A percentile compares a stretch with the other conserved stretches of the same genome.
Conservation (phyloP, 2,888 invertebrate genomes). For the Spodoptera exigua region DNA sequence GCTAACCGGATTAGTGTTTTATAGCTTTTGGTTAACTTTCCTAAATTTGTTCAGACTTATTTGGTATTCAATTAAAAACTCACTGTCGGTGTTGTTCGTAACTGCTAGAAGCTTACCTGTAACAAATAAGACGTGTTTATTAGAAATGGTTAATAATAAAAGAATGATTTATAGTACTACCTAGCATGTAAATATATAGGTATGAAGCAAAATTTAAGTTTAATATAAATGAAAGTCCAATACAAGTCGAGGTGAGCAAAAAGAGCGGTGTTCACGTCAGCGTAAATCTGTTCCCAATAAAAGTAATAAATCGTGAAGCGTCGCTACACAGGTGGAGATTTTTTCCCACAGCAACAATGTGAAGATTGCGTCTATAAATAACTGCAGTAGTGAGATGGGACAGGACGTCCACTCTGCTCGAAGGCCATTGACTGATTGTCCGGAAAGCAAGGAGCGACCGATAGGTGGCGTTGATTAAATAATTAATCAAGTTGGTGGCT, state of each 20-base stretch:
- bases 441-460: constrained; percentile 74
- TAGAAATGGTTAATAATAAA: too few relatives aligned
- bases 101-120: constrained; percentile 59
- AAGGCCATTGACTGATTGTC: constrained; percentile 80
- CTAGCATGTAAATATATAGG: too few relatives aligned
- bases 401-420: constrained; percentile 73
- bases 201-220: constrained; percentile 5
- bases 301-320: constrained; percentile 77
- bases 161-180: too few relatives aligned
- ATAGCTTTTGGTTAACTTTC: constrained; percentile 30
- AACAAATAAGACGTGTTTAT: constrained; percentile 38
- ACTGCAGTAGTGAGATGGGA: constrained; percentile 73
- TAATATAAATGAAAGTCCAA: constrained; percentile 35
- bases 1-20: constrained; percentile 46
- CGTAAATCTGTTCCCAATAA: constrained; percentile 75
- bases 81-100: constrained; percentile 32
- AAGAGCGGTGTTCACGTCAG: constrained; percentile 65
- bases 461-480: constrained; percentile 84
- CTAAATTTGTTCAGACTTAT: constrained; percentile 33
- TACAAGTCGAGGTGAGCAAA: constrained; percentile 54
- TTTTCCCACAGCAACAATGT: constrained; percentile 71
- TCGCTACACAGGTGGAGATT: constrained; percentile 75
- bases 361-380: constrained; percentile 86
- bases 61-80: constrained; percentile 37
- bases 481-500: constrained; percentile 78